Evolutionary conservation across 1,140 invertebrate species (phyloP).

Genomic region (Zelostemma sp.): DNA sequence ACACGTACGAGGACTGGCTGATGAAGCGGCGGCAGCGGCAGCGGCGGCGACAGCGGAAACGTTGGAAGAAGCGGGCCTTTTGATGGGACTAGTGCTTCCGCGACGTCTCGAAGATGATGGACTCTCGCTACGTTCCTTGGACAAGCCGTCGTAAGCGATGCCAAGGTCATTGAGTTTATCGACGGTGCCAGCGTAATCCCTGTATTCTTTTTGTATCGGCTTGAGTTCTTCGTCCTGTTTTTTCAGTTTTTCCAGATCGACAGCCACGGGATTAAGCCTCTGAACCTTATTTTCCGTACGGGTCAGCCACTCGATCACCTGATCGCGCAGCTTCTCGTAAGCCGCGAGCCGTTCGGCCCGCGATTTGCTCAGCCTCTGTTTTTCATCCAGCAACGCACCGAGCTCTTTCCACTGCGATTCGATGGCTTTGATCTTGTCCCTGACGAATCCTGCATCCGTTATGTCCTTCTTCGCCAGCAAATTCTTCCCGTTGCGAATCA

Average conservation of each 20-base stretch:
- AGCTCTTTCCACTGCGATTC: constrained; percentile 92
- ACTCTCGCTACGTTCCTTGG: constrained; percentile 82
- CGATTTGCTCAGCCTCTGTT: constrained; percentile 83
- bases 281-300: constrained; percentile 81
- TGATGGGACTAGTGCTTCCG: constrained; percentile 79
- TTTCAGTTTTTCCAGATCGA: constrained; percentile 87
- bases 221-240: constrained; percentile 89
- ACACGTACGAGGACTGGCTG: constrained; percentile 60
- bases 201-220: constrained; percentile 90
- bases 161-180: constrained; percentile 95
- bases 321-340: constrained; percentile 86
- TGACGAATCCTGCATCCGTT: constrained; percentile 86
- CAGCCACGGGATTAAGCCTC: constrained; percentile 84
- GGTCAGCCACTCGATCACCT: constrained; percentile 89
- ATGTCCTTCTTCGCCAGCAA: constrained; percentile 91
- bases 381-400: constrained; percentile 83
- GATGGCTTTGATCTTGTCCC: constrained; percentile 88
- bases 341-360: constrained; percentile 86
- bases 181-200: constrained; percentile 86
- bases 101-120: constrained; percentile 73
- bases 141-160: constrained; percentile 81
- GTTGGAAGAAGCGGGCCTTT: constrained; percentile 70
- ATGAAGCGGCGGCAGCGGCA: no score
- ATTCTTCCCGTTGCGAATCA: constrained; percentile 84
- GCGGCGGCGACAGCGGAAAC: constrained; percentile 40